phyloP scores from a whole-genome alignment of 2,797 vertebrate genomes.

The Eurystomus glaucurus region DNA sequence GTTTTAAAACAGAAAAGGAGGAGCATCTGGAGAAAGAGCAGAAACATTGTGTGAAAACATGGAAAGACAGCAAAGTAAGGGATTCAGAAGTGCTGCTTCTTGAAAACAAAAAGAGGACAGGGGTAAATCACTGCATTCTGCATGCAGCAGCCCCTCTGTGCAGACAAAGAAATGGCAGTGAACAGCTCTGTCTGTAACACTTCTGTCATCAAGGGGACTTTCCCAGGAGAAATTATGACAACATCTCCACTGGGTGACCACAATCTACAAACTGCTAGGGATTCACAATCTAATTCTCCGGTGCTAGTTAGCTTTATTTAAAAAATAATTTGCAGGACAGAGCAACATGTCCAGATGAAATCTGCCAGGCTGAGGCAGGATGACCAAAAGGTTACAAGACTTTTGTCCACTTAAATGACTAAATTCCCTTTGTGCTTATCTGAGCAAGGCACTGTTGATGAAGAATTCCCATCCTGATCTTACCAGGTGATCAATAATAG shows the following conservation, averaged over 20 bases:
- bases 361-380: neutral
- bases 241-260: neutral
- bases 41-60: neutral
- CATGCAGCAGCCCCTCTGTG: neutral
- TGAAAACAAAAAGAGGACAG: neutral
- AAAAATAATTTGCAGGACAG: neutral
- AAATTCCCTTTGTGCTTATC: neutral
- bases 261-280: neutral
- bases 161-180: neutral
- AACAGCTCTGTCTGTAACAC: neutral
- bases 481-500: neutral
- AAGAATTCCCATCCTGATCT: neutral
- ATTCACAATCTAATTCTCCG: neutral
- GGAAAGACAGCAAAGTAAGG: neutral
- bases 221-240: slow-evolving; percentile 2
- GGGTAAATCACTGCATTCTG: neutral
- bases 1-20: slow-evolving; percentile 27
- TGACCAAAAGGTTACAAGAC: neutral
- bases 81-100: neutral
- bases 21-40: neutral
- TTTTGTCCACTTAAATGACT: neutral
- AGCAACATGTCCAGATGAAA: neutral
- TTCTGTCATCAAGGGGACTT: neutral
- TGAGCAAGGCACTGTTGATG: neutral
- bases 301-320: neutral